Percentiles rank a stretch among this genome's conserved stretches.
Conservation (phyloP, 2,888 invertebrate species). For the Epiperipatus broadwayi region DNA sequence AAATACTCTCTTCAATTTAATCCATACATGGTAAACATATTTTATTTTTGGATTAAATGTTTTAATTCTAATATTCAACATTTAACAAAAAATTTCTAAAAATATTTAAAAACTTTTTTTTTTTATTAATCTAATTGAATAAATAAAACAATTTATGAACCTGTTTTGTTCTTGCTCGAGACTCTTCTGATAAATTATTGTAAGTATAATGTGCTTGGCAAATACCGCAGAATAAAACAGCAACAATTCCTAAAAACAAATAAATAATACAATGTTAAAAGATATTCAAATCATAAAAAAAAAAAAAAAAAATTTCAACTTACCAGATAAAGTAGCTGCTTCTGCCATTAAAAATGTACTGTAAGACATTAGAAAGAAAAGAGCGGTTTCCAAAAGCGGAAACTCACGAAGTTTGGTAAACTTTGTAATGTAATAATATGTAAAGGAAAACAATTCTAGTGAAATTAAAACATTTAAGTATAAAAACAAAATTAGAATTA, state of each 20-base stretch:
- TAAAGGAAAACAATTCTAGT: constrained; percentile 12
- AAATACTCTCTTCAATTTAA: too few species aligned
- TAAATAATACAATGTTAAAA: background rate
- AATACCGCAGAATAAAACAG: constrained; percentile 93
- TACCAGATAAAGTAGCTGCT: constrained; percentile 83
- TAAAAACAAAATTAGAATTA: too few species aligned
- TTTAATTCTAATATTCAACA: too few species aligned
- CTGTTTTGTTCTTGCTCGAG: constrained; percentile 67
- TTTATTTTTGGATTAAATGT: too few species aligned
- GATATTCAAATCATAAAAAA: constrained; percentile 1
- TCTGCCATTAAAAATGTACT: constrained; percentile 92
- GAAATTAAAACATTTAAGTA: too few species aligned
- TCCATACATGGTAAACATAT: too few species aligned
- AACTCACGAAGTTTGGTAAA: constrained; percentile 84
- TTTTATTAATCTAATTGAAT: too few species aligned
- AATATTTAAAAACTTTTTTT: constrained; percentile 9
- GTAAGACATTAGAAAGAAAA: constrained; percentile 95
- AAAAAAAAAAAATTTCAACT: constrained; percentile 18
- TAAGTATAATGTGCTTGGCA: constrained; percentile 98
- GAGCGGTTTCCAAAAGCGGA: constrained; percentile 78
- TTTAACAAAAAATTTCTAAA: too few species aligned
- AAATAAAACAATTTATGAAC: too few species aligned
- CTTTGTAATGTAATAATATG: constrained; percentile 54
- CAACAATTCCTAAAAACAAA: constrained; percentile 47
- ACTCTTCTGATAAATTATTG: constrained; percentile 76